A percentile compares a stretch with the other conserved stretches of the same genome.
These are phyloP conservation scores for Nymphalis urticae DNA, from an alignment of 2,888 invertebrate species.

Conservation along the genomic window DNA sequence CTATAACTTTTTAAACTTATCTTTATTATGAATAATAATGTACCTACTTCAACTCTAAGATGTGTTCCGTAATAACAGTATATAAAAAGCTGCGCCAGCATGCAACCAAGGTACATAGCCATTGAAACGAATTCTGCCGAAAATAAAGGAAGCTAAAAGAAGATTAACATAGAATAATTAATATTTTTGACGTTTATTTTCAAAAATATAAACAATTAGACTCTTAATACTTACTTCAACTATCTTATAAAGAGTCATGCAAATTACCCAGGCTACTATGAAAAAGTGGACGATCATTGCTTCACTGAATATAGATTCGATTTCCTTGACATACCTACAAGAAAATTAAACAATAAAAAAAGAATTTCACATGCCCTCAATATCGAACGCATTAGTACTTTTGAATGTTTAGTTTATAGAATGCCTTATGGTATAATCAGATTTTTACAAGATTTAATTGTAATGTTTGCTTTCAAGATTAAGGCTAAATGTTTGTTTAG, in stretches of 20 bases:
- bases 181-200: too few species aligned
- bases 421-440: too few species aligned
- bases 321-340: conserved; percentile 61
- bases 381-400: not conserved
- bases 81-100: conserved; percentile 66
- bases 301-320: conserved; percentile 64
- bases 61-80: conserved; percentile 71
- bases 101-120: conserved; percentile 61
- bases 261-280: conserved; percentile 67
- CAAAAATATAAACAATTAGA: too few species aligned
- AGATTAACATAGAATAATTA: conserved; percentile 4
- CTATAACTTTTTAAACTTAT: too few species aligned
- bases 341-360: conserved; percentile 6
- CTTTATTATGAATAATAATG: too few species aligned
- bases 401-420: not conserved
- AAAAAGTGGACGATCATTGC: conserved; percentile 63
- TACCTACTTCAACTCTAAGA: conserved; percentile 58
- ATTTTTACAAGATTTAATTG: too few species aligned
- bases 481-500: too few species aligned
- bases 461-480: too few species aligned
- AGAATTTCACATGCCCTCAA: not conserved
- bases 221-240: conserved; percentile 53
- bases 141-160: conserved; percentile 57
- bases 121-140: conserved; percentile 65
- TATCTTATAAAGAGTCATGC: conserved; percentile 72